phyloP scores from a whole-genome alignment of 2,888 invertebrate genomes.

The Carabus problematicus region DNA sequence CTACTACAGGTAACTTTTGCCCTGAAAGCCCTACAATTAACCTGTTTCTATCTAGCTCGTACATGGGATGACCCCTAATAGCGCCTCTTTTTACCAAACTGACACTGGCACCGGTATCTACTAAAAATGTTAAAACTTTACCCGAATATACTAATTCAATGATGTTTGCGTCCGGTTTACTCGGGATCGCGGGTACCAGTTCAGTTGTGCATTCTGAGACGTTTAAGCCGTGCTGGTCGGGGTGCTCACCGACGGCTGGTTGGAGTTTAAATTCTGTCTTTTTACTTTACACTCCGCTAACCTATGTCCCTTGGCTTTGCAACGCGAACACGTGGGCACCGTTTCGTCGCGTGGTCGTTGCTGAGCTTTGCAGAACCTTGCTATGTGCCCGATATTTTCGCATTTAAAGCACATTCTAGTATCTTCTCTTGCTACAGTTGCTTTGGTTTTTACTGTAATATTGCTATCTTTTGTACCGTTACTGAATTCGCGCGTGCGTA shows the following conservation, averaged over 20 bases:
- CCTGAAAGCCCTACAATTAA: not conserved
- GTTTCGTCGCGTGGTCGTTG: not conserved
- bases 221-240: constrained; percentile 7
- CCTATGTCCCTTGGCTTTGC: not conserved
- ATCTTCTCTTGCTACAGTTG: not conserved
- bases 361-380: not conserved
- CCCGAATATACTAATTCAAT: not conserved
- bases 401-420: constrained; percentile 12
- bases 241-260: not conserved
- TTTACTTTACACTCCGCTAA: not conserved
- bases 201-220: not conserved
- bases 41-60: not conserved
- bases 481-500: not conserved
- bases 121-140: not conserved
- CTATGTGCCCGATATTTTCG: not conserved
- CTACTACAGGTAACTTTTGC: not conserved
- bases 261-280: constrained; percentile 1
- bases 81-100: not conserved
- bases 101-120: not conserved
- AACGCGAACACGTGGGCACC: not conserved
- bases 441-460: too few relatives aligned
- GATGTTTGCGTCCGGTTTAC: not conserved
- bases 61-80: not conserved
- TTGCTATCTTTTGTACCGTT: too few relatives aligned
- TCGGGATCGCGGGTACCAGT: not conserved